phyloP scores from a whole-genome alignment of 2,797 vertebrate species.

The Melanogrammus aeglefinus region DNA sequence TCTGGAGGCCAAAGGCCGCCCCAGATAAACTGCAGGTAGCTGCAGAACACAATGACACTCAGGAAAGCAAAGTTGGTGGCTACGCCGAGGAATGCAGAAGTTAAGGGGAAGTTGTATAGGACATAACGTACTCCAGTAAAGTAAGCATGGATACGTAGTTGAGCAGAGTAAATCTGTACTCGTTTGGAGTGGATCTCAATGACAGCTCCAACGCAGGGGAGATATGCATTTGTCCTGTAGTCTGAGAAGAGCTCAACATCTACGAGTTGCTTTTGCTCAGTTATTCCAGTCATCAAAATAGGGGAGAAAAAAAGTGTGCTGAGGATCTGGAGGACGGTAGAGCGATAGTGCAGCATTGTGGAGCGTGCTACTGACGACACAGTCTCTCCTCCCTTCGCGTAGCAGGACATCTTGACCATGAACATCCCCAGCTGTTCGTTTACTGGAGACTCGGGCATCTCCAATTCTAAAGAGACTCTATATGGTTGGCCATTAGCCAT shows the following conservation, averaged over 20 bases:
- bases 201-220: conserved; percentile 79
- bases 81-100: conserved; percentile 82
- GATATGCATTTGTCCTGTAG: conserved; percentile 82
- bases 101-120: conserved; percentile 88
- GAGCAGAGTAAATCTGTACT: conserved; percentile 85
- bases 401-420: conserved; percentile 83
- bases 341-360: conserved; percentile 89
- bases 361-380: conserved; percentile 80
- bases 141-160: conserved; percentile 86
- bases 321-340: conserved; percentile 79
- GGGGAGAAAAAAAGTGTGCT: conserved; percentile 81
- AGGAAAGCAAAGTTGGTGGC: conserved; percentile 89
- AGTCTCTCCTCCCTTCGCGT: conserved; percentile 73
- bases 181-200: conserved; percentile 83
- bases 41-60: conserved; percentile 81
- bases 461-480: conserved; percentile 81
- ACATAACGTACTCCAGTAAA: conserved; percentile 88
- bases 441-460: conserved; percentile 86
- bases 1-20: conserved; percentile 82
- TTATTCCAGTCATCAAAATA: conserved; percentile 78
- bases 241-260: conserved; percentile 84
- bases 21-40: conserved; percentile 88
- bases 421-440: conserved; percentile 92
- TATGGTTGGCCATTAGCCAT: conserved; percentile 87
- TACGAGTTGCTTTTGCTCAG: conserved; percentile 87